Percentiles rank a stretch among this genome's conserved stretches.
Evolutionary conservation across 2,797 vertebrate genomes (phyloP).

Genomic region (Sarcophilus harrisii): DNA sequence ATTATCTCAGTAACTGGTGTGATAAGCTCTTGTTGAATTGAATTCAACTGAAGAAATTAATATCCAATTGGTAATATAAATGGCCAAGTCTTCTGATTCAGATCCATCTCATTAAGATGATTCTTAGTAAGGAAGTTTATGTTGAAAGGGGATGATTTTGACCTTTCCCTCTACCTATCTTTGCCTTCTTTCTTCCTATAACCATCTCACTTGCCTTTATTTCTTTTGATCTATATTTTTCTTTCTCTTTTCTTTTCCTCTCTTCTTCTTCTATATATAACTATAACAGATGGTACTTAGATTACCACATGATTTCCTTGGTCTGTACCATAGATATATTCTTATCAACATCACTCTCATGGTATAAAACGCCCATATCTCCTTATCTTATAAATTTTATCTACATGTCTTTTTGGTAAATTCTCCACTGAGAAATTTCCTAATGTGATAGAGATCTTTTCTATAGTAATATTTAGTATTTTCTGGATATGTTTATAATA

Average conservation of each 20-base stretch:
- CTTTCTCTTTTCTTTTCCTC: background rate
- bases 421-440: background rate
- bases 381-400: background rate
- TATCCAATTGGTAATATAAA: background rate
- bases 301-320: background rate
- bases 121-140: background rate
- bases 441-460: background rate
- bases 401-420: background rate
- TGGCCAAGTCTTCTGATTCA: background rate
- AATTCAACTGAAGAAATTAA: background rate
- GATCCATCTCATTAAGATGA: background rate
- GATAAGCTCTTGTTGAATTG: background rate
- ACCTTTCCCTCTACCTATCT: background rate
- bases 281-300: background rate
- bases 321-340: background rate
- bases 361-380: background rate
- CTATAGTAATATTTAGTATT: background rate
- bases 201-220: background rate
- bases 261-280: background rate
- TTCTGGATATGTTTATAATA: background rate
- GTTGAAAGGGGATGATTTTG: background rate
- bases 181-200: background rate
- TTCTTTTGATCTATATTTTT: background rate
- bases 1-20: background rate
- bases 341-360: background rate